Conservation (phyloP, 2,113 vertebrate genomes). For the Eidolon helvum region DNA sequence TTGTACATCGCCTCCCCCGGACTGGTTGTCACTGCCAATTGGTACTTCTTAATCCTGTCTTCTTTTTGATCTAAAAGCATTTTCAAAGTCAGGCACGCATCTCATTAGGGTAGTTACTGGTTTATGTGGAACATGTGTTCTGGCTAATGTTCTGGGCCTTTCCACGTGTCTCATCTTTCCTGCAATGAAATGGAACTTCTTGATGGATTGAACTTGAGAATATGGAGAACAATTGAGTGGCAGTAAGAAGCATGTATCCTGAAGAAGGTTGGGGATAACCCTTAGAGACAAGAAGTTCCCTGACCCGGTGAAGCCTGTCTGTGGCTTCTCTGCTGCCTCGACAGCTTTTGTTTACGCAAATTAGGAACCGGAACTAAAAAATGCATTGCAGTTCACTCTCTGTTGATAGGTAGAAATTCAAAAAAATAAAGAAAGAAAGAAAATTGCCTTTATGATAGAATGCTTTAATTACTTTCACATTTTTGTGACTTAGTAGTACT, state of each 20-base stretch:
- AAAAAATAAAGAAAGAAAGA: neutral
- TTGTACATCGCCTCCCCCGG: too few relatives aligned
- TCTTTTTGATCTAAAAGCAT: too few relatives aligned
- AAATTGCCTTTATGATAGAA: neutral
- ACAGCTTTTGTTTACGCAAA: neutral
- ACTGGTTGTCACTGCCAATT: too few relatives aligned
- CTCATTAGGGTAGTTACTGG: neutral
- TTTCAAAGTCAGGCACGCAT: neutral
- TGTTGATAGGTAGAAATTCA: neutral
- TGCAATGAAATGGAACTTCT: neutral
- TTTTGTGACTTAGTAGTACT: neutral
- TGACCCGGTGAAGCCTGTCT: neutral
- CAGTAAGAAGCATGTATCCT: neutral
- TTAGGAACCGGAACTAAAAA: neutral
- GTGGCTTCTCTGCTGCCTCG: neutral
- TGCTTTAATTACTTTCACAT: neutral
- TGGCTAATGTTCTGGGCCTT: neutral
- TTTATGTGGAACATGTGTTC: neutral
- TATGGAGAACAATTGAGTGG: neutral
- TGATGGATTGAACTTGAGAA: neutral
- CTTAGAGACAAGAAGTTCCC: neutral
- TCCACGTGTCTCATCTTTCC: neutral
- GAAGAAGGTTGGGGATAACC: neutral
- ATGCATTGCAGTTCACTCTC: neutral
- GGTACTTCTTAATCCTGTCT: too few relatives aligned